Evolutionary conservation across 2,888 invertebrate species (phyloP).

Genomic region (Drosophila algonquin): DNA sequence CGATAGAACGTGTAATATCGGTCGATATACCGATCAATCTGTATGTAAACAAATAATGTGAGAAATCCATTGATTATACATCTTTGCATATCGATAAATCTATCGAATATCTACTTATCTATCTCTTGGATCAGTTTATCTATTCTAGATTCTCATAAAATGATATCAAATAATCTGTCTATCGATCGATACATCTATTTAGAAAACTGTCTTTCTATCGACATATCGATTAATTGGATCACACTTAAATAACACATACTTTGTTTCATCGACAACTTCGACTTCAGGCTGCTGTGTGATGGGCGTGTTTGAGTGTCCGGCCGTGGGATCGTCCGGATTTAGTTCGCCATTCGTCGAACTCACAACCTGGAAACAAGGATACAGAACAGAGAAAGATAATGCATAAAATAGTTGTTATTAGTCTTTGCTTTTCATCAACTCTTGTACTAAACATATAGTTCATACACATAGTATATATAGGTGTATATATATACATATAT

Average conservation of each 20-base stretch:
- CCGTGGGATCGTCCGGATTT: conserved; percentile 97
- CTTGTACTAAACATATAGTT: conserved; percentile 68
- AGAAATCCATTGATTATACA: background rate
- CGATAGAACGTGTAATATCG: conserved; percentile 11
- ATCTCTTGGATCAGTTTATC: background rate
- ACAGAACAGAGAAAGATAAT: conserved; percentile 28
- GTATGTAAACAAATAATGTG: background rate
- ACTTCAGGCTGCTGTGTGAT: conserved; percentile 97
- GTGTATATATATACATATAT: conserved; percentile 23
- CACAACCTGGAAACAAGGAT: conserved; percentile 89
- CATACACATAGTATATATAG: conserved; percentile 38
- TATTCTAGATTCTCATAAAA: too few relatives aligned
- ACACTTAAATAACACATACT: conserved; percentile 87
- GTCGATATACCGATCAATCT: background rate
- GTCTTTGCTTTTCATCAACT: conserved; percentile 19
- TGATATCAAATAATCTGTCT: background rate
- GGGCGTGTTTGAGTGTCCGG: conserved; percentile 98
- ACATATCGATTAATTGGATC: conserved; percentile 35
- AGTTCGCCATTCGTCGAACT: conserved; percentile 98
- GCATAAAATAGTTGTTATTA: conserved; percentile 48
- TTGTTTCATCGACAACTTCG: conserved; percentile 98
- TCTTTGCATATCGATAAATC: too few relatives aligned
- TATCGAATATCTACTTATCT: too few relatives aligned
- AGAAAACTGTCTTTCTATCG: conserved; percentile 29
- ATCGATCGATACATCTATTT: background rate